Evolutionary conservation across 53 echinoderm and acorn worm species (phyloP), one percentile per base, ranked within the genome.

Genomic region (Pentamera pediparva): DNA sequence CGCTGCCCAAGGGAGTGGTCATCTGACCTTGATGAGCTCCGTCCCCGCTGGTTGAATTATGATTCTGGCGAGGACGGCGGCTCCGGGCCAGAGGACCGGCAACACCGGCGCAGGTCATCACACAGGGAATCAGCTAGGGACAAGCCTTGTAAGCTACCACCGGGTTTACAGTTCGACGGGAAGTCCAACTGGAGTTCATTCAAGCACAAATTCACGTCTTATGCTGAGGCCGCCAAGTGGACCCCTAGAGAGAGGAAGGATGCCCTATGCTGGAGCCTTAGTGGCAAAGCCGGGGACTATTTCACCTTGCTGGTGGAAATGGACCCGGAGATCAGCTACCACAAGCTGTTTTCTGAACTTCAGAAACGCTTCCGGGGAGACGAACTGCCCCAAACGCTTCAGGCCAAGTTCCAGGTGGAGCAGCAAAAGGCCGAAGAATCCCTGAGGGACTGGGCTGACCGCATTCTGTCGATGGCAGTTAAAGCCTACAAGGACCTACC

Each of bases 391-490:
- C 79, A 79, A 63, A 52, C 61, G 3, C 30, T 37, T 0, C 79
- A 79, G 35, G 51, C 74, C 74, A 36, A 74, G 15, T 79, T 85
- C 27, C 41, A 72, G 10, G 39, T 56, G 18, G 75, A 77, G 0
- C 26, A 35, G 19, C 85, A 85, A 45, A 18, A 25, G n/a, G 35
- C 74, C 2, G 80, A 79, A 0, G 75, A 85, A 36, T 4, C 26
- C 10, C 41, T 74, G 6, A 47, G 56, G 34, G 64, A 80, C 15
- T 79, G 79, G 80, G 85, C 63, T 4, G 85, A 79, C 26, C 37
- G 85, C 22, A 56, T 85, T 0, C 20, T 72, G 0, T 29, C 71
- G 25, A 29, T 84, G 45, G 72, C 49, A 2, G 50, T 57, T 3
- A 56, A 61, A 12, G 84, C 84, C 0, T 84, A 54, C 32, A 62